A percentile compares a stretch with the other conserved stretches of the same genome.
Conservation (phyloP, 2,888 invertebrate genomes). For the Ornithoptera alexandrae region DNA sequence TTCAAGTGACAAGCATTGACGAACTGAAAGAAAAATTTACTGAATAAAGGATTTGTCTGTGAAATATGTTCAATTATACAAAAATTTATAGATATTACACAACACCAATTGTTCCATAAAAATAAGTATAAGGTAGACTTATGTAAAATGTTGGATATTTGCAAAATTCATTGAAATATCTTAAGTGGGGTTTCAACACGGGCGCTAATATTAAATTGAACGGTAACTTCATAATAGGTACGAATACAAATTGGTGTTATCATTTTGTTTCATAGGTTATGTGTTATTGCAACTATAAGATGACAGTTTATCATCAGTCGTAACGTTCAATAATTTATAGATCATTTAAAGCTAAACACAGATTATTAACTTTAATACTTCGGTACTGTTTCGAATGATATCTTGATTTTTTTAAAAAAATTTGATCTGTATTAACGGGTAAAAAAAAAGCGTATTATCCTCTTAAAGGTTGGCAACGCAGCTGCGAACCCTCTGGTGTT, state of each 20-base stretch:
- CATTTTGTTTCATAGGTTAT: constrained; percentile 10
- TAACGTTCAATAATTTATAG: neutral
- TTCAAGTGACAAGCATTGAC: constrained; percentile 53
- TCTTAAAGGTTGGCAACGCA: too few species aligned
- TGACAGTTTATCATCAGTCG: constrained; percentile 5
- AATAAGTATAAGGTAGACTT: constrained; percentile 53
- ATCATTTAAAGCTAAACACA: neutral
- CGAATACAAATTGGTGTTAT: neutral
- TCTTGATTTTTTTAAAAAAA: too few species aligned
- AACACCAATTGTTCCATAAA: constrained; percentile 57
- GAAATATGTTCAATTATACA: neutral
- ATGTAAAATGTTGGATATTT: constrained; percentile 50
- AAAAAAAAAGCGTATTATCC: too few species aligned
- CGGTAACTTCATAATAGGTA: constrained; percentile 57
- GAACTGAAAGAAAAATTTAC: constrained; percentile 40
- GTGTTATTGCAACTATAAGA: neutral
- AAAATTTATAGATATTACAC: constrained; percentile 42
- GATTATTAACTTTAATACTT: neutral
- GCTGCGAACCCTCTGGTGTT: too few species aligned
- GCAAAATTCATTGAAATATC: constrained; percentile 50
- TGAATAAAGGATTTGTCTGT: neutral
- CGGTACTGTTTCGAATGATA: too few species aligned
- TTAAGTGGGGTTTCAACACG: constrained; percentile 53
- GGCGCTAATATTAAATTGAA: constrained; percentile 53
- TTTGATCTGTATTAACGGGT: too few species aligned